Base-by-base conservation (phyloP, 2,888 invertebrate genomes). In the Phoenoteleia sp. region DNA sequence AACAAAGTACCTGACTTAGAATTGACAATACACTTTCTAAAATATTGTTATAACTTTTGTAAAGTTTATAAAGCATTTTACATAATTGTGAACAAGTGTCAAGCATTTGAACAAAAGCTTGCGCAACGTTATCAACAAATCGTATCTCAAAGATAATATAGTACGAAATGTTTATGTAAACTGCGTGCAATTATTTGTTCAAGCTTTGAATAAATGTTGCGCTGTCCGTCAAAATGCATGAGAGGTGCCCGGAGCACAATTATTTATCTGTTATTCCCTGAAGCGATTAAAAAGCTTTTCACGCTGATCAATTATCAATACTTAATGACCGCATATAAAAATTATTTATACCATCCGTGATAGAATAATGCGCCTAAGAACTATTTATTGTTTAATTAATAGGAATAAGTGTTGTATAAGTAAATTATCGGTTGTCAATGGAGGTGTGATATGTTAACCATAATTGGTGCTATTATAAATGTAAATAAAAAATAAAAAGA, bases 321-420 rank as follows among this genome's bases (percentile, higher is more conserved):
- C 64, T 80, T 66, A 62, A 79, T 62, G 33, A 9, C 19, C 19
- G 23, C 60, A 17, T 49, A 71, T 71, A 71, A 60, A 69, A 80
- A 64, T 80, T 72, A 66, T 72, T 60, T 71, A 66, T 29, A 47
- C 56, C 66, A 27, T 49, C 11, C 72, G 27, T 80, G 79, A 62
- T 66, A 58, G 64, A 62, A 27, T 62, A 80, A 71, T 71, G 21
- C 25, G 27, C 25, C 23, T 45, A 1, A 29, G 52, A 71, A 79
- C 62, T 71, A 79, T 79, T 79, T 79, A 71, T 79, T 62, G 79
- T 71, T 79, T 62, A 71, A 79, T 77, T 77, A 77, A 77, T 69
- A 77, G 69, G 67, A 67, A 67, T 36, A 58, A 15, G 36, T 33
- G 67, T 58, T 66, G 45, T 45, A 47, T 49, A 36, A 56, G 47